Evolutionary conservation across 2,888 invertebrate genomes (phyloP), one percentile per base, ranked within the genome.

Genomic region (Archips crataeganus): DNA sequence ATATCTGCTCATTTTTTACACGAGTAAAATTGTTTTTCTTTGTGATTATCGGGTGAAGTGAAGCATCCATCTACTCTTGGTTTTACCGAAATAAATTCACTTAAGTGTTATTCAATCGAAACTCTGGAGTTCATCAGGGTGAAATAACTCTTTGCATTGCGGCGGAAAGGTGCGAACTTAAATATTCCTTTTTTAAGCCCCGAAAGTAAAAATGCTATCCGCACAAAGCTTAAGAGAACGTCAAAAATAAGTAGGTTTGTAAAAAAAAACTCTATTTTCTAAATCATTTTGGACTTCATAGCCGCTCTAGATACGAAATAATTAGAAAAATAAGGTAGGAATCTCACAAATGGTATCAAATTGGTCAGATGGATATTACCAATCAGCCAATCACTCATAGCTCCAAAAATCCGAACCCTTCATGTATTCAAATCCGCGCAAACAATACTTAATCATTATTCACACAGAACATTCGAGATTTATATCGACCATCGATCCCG

Each of bases 1-100:
- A 73, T 75, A 76, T 75, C 74, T 75, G 74, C 75, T 73, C 75
- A 71, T 77, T 75, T 78, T 74, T 77, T 78, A 74, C 70, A 72
- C 74, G 65, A 75, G 75, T 70, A 13, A 74, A 71, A 75, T 78
- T 77, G 76, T 77, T 78, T 78, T 65, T 45, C 71, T 78, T 77
- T 77, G 76, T 77, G 71, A 74, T 70, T 54, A 54, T 70, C 57
- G 63, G 63, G 45, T 57, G 70, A 63, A 61, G 47, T 34, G 42
- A 54, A 61, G 51, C 62, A 61, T 45, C 51, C 45, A 54, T 66
- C 60, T 54, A 61, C 61, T 70, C 61, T 54, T 66, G 70, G 74
- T 39, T 51, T 39, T 3, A 10, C 67, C 13, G 65, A 57, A 57
- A 74, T 66, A 71, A 67, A 71, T 62, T 60, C 34, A 59, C 13